Evolutionary conservation across 2,888 invertebrate species (phyloP).

Genomic region (Hymenopus coronatus): DNA sequence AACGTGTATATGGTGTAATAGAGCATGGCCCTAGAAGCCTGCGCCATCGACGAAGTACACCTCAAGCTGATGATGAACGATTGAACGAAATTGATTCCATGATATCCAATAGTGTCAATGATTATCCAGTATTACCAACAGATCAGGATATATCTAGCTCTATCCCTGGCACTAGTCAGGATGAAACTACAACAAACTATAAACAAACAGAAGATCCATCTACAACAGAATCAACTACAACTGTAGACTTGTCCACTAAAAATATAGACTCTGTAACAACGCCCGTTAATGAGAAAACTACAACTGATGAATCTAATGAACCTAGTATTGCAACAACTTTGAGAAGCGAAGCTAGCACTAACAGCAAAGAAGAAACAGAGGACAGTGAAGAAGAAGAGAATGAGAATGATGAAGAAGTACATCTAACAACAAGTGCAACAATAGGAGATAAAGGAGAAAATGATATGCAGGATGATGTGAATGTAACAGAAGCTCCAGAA

Average conservation of each 20-base stretch:
- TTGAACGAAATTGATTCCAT: slow-evolving; percentile 43
- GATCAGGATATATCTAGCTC: not conserved
- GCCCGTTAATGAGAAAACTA: not conserved
- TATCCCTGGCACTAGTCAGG: not conserved
- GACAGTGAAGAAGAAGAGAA: slow-evolving; percentile 52
- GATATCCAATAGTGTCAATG: not conserved
- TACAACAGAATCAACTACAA: not conserved
- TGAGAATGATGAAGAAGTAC: slow-evolving; percentile 51
- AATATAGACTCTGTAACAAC: not conserved
- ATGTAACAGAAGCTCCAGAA: slow-evolving; percentile 15
- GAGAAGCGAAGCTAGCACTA: not conserved
- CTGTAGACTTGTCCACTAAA: not conserved
- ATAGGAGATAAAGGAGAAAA: not conserved
- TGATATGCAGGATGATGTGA: slow-evolving; percentile 32
- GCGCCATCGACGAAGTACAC: slow-evolving; percentile 32
- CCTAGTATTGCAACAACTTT: not conserved
- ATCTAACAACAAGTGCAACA: slow-evolving; percentile 6
- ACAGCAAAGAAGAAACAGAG: slow-evolving; percentile 37
- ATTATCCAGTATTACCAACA: not conserved
- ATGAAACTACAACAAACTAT: not conserved
- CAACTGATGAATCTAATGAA: not conserved
- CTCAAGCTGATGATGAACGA: slow-evolving; percentile 39
- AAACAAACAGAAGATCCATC: not conserved
- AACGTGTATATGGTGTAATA: slow-evolving; percentile 30
- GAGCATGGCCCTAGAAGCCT: slow-evolving; percentile 49